These are phyloP conservation scores for Silvanus unidentatus DNA, from an alignment of 2,888 invertebrate genomes.

Conservation along the genomic window DNA sequence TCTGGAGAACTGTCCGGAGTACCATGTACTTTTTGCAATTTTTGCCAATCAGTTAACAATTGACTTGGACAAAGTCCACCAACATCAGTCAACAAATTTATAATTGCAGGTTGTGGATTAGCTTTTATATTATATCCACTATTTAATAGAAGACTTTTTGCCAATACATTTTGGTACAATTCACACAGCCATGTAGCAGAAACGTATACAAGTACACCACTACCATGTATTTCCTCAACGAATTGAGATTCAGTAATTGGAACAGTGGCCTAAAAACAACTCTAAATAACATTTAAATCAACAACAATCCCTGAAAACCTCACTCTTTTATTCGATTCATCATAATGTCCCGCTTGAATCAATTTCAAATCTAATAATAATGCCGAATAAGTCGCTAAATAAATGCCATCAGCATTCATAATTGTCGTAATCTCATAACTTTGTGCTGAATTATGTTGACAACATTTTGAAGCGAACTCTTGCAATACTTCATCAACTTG, in stretches of 20 bases:
- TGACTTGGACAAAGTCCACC: slow-evolving; percentile 80
- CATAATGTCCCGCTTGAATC: slow-evolving; percentile 70
- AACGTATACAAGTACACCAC: slow-evolving; percentile 86
- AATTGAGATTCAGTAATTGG: slow-evolving; percentile 80
- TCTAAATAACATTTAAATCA: slow-evolving; percentile 4
- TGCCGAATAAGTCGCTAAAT: slow-evolving; percentile 83
- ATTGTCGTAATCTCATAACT: slow-evolving; percentile 64
- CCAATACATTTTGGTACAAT: slow-evolving; percentile 80
- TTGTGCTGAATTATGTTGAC: slow-evolving; percentile 69
- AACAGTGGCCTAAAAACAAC: slow-evolving; percentile 39
- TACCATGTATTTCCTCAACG: slow-evolving; percentile 86
- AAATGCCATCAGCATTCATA: slow-evolving; percentile 93
- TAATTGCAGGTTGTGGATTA: slow-evolving; percentile 57
- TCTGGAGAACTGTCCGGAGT: slow-evolving; percentile 64
- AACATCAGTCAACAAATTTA: slow-evolving; percentile 72
- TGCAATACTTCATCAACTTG: slow-evolving; percentile 89
- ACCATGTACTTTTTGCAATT: slow-evolving; percentile 68
- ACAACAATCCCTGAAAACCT: slow-evolving; percentile 25
- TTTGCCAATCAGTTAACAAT: slow-evolving; percentile 80
- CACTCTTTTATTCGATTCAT: slow-evolving; percentile 47
- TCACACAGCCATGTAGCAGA: slow-evolving; percentile 92
- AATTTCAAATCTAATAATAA: slow-evolving; percentile 76
- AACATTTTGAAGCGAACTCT: slow-evolving; percentile 86
- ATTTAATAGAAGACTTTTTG: slow-evolving; percentile 63
- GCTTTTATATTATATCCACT: slow-evolving; percentile 59